Evolutionary conservation across 2,888 invertebrate species (phyloP), one percentile per base, ranked within the genome.

Genomic region (Lochmaea capreae): DNA sequence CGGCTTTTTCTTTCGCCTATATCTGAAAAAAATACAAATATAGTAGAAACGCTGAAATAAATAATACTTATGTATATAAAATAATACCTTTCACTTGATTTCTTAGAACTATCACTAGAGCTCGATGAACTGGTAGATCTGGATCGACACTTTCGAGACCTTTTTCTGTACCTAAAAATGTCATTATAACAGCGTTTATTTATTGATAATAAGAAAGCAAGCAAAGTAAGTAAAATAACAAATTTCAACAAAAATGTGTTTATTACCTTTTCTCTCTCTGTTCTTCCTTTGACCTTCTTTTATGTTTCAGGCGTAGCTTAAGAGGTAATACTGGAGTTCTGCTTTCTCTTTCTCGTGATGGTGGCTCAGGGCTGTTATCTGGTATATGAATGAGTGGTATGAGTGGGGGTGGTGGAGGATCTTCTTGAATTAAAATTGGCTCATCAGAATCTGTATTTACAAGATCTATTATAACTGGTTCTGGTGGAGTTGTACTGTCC

Each of bases 371-470:
- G 22, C 62, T 74, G 18, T 74, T 66, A 49, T 73, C 76, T 3
- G 74, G 52, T 54, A 76, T 71, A 8, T 74, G 70, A 61, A 77
- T 72, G 18, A 75, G 74, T 59, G 63, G 70, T 49, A 77, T 72
- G 18, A 75, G 74, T 59, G 63, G 46, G 4, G 76, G 73, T 14
- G 78, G 75, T 6, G 58, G 43, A 8, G 76, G 74, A 58, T 73
- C 75, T 43, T 75, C 76, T n/a, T 82, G 80, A 42, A 85, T 81
- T 18, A 85, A 80, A 58, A 85, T 83, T 4, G 83, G 83, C 71
- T 85, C 84, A 77, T 85, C 84, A 10, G 84, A 83, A 75, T 84
- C 83, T 10, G 81, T 81, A 54, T 84, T 82, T 11, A 83, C 76
- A 52, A 84, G 72, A 74, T 82, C 81, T 26, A 84, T 84, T 1